phyloP scores from a whole-genome alignment of 2,797 vertebrate genomes.

The Lindbergichthys nudifrons region DNA sequence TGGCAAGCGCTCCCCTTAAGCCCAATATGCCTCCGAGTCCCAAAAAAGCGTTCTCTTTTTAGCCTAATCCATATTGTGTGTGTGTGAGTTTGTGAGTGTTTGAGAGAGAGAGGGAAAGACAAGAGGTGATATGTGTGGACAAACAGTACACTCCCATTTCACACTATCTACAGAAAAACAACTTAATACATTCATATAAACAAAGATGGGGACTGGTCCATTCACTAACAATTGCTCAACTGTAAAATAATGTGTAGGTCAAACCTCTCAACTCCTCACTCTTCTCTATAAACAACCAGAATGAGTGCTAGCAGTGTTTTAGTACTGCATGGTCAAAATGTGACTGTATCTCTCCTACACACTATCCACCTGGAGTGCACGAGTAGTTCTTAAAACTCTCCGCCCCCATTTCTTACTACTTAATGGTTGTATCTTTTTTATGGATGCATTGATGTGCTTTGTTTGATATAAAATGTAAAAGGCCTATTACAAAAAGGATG shows the following conservation, averaged over 20 bases:
- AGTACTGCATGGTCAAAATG: conserved; percentile 13
- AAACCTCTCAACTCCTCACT: conserved; percentile 41
- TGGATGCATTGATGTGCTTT: not conserved
- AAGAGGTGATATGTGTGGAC: conserved; percentile 8
- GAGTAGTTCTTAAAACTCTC: conserved; percentile 23
- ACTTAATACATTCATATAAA: conserved; percentile 9
- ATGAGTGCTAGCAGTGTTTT: conserved; percentile 37
- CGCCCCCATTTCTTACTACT: not conserved
- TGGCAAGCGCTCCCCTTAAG: conserved; percentile 36
- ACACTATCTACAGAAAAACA: conserved; percentile 20
- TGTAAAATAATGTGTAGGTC: conserved; percentile 27
- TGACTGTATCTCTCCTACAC: conserved; percentile 31
- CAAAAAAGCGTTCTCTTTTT: conserved; percentile 60
- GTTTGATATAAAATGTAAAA: not conserved
- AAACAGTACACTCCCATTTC: not conserved
- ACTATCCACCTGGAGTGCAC: conserved; percentile 11
- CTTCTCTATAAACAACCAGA: conserved; percentile 32
- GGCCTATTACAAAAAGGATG: not conserved
- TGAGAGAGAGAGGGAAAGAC: not conserved
- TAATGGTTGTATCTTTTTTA: not conserved
- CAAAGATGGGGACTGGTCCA: conserved; percentile 1
- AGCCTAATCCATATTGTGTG: conserved; percentile 57
- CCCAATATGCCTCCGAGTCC: conserved; percentile 37
- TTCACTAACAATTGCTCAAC: conserved; percentile 19
- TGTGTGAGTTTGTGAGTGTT: too few relatives aligned